Base-by-base conservation (phyloP, 2,888 invertebrate species). In the Nephrotoma guestfalica region DNA sequence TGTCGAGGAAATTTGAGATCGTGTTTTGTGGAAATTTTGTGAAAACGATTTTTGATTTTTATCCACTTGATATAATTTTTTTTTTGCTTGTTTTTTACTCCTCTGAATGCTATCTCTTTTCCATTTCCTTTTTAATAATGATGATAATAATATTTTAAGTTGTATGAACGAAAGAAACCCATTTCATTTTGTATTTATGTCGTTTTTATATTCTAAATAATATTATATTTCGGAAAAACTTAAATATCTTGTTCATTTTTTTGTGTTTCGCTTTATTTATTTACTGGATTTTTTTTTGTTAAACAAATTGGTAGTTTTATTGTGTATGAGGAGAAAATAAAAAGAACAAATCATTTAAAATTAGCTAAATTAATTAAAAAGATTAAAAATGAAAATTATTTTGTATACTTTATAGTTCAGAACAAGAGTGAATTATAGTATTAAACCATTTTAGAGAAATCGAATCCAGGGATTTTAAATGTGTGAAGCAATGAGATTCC, bases 11-110 rank as follows among this genome's bases (percentile, higher is more conserved):
- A 88, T 87, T 87, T 87, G 86, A 88, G 87, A 87, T 87, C 87
- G 87, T 88, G 87, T 88, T 71, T 85, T 88, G 87, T 87, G 87
- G 88, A 88, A 88, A 88, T 88, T 88, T 87, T 87, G 85, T 88
- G 88, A 87, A 47, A 88, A 87, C 85, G 87, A 88, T 88, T 88
- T 88, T 86, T 87, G 87, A 88, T 87, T 88, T 88, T 87, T 86
- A 88, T 88, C 87, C 87, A 88, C 87, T 47, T 71, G 30, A 71
- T 86, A 41, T 11, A 86, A 41, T 51, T 86, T 86, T 15, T 86
- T 83, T 83, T 83, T 40, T 83, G 41, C 41, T 41, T 40, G 11
- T 83, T 83, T 83, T 42, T 41, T 84, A 9, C 42, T 84, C 6
- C 13, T 84, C 42, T 84, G 42, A 41, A 41, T 84, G 41, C 84